Conservation (phyloP, 2,797 vertebrate species). For the Artibeus lituratus region DNA sequence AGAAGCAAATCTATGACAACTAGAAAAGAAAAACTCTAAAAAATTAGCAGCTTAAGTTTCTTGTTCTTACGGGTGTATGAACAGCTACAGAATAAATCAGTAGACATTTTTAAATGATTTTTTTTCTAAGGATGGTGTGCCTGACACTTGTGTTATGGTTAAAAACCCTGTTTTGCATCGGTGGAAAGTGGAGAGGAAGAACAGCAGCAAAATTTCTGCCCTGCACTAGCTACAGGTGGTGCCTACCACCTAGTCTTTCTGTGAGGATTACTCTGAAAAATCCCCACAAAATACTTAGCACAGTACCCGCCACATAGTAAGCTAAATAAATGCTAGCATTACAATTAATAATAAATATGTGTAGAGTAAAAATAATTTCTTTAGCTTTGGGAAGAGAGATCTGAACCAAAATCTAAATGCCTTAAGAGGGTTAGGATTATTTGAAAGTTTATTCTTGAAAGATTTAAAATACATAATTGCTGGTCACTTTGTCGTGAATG, state of each 20-base stretch:
- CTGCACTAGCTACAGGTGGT: background rate
- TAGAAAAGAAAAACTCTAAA: background rate
- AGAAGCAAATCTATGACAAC: background rate
- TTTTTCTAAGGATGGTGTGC: background rate
- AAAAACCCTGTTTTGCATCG: background rate
- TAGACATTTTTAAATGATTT: background rate
- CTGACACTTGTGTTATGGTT: background rate
- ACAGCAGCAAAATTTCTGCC: background rate
- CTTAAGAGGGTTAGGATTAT: background rate
- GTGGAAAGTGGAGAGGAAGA: background rate
- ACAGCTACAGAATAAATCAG: background rate
- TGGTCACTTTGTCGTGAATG: background rate
- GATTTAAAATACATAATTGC: background rate
- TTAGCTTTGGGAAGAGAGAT: background rate
- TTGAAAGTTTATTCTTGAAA: background rate
- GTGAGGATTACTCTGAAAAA: background rate
- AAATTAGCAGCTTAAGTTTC: background rate
- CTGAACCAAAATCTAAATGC: background rate
- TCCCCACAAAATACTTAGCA: background rate
- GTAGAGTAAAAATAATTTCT: background rate
- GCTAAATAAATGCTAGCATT: background rate
- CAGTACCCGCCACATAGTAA: background rate
- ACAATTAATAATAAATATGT: background rate
- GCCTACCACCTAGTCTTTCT: background rate
- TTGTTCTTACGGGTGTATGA: background rate